phyloP scores from a whole-genome alignment of 1,140 invertebrate genomes.

The Atta cephalotes region DNA sequence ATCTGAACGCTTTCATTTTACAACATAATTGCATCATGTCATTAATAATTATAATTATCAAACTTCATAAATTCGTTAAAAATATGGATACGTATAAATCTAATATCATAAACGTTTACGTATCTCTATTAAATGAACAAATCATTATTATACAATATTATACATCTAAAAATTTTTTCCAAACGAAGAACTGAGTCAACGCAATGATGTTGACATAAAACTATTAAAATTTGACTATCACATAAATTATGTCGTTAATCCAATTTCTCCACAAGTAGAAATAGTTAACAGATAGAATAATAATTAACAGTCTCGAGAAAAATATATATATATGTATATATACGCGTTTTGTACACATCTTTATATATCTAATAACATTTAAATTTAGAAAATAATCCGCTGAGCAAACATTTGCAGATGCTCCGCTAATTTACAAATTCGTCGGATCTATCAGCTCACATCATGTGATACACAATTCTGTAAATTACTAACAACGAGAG shows the following conservation, averaged over 20 bases:
- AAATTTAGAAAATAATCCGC: constrained; percentile 49
- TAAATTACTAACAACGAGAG: constrained; percentile 79
- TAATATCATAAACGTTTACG: constrained; percentile 34
- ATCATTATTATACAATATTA: constrained; percentile 39
- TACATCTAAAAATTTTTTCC: constrained; percentile 38
- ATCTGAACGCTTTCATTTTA: constrained; percentile 21
- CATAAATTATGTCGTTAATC: constrained; percentile 37
- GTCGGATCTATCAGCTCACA: constrained; percentile 71
- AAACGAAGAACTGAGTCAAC: constrained; percentile 36
- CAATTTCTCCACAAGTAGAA: constrained; percentile 49
- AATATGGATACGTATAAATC: constrained; percentile 46
- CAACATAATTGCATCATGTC: constrained; percentile 25
- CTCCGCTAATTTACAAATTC: constrained; percentile 33
- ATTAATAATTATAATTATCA: constrained; percentile 24
- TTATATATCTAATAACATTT: constrained; percentile 55
- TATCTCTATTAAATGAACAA: constrained; percentile 28
- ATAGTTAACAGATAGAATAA: constrained; percentile 55
- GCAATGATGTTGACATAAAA: constrained; percentile 48
- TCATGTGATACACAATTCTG: constrained; percentile 72
- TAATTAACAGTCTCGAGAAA: constrained; percentile 44
- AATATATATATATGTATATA: constrained; percentile 38
- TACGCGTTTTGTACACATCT: constrained; percentile 30
- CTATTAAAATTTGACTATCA: constrained; percentile 38
- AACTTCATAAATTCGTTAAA: constrained; percentile 39
- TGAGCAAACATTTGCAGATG: constrained; percentile 13